These are phyloP conservation scores for Phalloptychus januarius DNA, from an alignment of 2,797 vertebrate genomes.

Conservation along the genomic window DNA sequence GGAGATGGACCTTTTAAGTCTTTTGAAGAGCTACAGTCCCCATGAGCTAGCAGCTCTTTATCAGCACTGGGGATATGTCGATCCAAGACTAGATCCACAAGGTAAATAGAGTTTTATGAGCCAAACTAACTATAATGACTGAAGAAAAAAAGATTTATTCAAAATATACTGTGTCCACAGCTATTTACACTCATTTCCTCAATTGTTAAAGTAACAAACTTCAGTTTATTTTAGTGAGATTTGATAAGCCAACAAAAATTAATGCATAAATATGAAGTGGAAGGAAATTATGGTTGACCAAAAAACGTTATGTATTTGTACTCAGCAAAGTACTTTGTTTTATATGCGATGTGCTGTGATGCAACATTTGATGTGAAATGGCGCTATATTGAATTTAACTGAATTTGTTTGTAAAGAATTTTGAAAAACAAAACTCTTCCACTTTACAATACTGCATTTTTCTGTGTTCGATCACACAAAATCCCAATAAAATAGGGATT, in stretches of 20 bases:
- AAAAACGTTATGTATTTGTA: background rate
- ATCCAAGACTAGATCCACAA: conserved; percentile 87
- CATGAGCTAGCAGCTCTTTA: conserved; percentile 92
- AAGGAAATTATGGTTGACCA: background rate
- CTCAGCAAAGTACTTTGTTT: background rate
- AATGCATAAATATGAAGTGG: background rate
- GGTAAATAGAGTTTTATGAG: conserved; percentile 79
- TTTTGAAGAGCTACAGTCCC: conserved; percentile 93
- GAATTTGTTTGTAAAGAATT: background rate
- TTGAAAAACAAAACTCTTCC: background rate
- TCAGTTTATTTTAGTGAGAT: background rate
- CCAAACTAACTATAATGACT: background rate
- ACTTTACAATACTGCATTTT: background rate
- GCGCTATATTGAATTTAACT: background rate
- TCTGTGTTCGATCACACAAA: background rate
- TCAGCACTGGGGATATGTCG: conserved; percentile 92
- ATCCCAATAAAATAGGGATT: background rate
- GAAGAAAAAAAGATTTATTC: background rate
- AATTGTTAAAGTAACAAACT: background rate
- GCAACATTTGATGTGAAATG: background rate
- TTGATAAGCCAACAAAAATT: background rate
- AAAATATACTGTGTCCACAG: background rate
- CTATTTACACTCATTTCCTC: background rate
- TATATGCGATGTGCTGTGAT: background rate
- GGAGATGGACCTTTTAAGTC: conserved; percentile 90